Conservation (phyloP, 2,113 vertebrate species). For the Empidonax traillii region DNA sequence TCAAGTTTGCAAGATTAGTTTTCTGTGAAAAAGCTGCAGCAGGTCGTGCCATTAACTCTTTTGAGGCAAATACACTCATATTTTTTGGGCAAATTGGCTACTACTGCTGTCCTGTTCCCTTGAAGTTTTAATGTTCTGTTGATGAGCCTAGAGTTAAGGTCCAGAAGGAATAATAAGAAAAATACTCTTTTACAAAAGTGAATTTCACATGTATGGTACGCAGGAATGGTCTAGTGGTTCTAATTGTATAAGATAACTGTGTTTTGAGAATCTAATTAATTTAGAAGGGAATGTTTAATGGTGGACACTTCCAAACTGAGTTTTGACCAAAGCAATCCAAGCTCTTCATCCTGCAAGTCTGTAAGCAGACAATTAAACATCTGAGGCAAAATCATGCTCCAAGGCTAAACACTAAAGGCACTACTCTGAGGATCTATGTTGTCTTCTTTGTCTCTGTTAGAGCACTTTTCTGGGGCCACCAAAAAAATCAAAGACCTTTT, state of each 20-base stretch:
- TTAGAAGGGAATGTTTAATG: not conserved
- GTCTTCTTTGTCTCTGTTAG: not conserved
- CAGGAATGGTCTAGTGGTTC: not conserved
- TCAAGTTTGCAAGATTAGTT: not conserved
- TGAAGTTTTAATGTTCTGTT: not conserved
- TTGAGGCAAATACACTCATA: not conserved
- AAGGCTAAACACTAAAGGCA: not conserved
- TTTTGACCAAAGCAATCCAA: not conserved
- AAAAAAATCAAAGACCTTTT: not conserved
- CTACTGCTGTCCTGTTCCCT: not conserved
- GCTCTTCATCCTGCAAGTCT: not conserved
- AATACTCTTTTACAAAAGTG: not conserved
- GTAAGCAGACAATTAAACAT: not conserved
- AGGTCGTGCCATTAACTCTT: conserved; percentile 40
- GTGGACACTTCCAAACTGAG: not conserved
- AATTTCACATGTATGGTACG: not conserved
- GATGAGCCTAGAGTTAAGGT: not conserved
- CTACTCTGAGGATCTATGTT: not conserved
- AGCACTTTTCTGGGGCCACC: too few species aligned
- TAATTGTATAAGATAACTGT: not conserved
- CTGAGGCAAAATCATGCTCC: not conserved
- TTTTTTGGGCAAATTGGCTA: not conserved
- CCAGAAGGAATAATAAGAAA: not conserved
- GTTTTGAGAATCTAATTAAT: not conserved
- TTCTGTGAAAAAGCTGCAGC: not conserved